Percentiles rank a stretch among this genome's conserved stretches.
These are phyloP conservation scores for Calameuta filiformis DNA, from an alignment of 2,888 invertebrate species.

Conservation along the genomic window DNA sequence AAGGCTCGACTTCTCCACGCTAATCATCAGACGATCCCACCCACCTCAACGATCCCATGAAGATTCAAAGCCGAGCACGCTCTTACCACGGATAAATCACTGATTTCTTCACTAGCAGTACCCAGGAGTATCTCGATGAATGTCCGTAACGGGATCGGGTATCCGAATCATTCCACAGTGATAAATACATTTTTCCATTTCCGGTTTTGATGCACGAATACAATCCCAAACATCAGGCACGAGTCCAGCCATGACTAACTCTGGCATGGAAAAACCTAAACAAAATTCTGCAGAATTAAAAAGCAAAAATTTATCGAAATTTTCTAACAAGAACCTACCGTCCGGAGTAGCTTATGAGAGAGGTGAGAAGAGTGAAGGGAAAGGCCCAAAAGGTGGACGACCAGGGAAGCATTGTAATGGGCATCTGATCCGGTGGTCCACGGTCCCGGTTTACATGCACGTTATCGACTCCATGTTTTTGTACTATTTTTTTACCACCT, in stretches of 20 bases:
- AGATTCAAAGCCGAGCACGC: not conserved
- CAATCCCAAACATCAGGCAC: not conserved
- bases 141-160: not conserved
- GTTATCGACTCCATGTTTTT: not conserved
- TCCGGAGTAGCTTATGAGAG: not conserved
- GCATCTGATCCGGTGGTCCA: constrained; percentile 3
- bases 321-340: not conserved
- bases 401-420: not conserved
- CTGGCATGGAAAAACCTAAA: not conserved
- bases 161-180: not conserved
- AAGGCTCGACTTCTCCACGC: constrained; percentile 34
- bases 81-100: not conserved
- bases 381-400: not conserved
- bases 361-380: not conserved
- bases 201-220: not conserved
- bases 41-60: constrained; percentile 19
- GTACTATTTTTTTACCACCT: constrained; percentile 10
- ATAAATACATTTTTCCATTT: not conserved
- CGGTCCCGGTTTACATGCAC: constrained; percentile 5
- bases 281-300: not conserved
- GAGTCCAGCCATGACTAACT: not conserved
- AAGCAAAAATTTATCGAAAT: not conserved
- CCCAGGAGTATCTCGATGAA: not conserved
- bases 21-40: constrained; percentile 36
- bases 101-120: not conserved